Evolutionary conservation across 2,797 vertebrate genomes (phyloP), one percentile per base, ranked within the genome.

Genomic region (Myiotriccus ornatus): DNA sequence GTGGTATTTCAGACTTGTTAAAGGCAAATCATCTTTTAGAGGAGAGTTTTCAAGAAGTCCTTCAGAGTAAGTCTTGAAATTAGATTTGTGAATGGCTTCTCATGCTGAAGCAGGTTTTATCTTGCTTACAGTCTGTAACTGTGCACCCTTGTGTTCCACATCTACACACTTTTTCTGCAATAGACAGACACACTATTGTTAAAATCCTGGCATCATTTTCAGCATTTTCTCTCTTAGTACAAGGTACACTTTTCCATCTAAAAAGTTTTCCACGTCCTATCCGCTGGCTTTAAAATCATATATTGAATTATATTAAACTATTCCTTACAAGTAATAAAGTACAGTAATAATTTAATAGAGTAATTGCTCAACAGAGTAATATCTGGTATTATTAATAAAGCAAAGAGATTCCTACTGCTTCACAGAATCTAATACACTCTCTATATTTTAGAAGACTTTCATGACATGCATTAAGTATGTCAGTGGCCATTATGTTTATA

Each of bases 121-220:
- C 28, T 73, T 78, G 12, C 44, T 80, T 74, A 50, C 1, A 12
- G 7, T 10, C 44, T 68, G 50, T 32, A 64, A 32, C 10, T 46
- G 32, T 39, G 50, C 25, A 56, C 32, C 16, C 28, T 7, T 2
- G 34, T 50, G 67, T 17, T 81, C 62, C 47, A 37, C 34, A 22
- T 17, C n/a, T 35, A 27, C 9, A 11, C 8, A 50, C 3, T 24
- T n/a, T 19, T 35, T 57, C 53, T 79, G 28, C 35, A 60, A 60
- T 7, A 46, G 52, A 44, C 4, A 47, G 56, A 75, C 25, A 23
- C 0, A 0, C 7, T 28, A 3, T 56, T 10, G 1, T 62, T 62
- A 75, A 82, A 68, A 47, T 65, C 62, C 35, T 14, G 28, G 20
- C 20, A 74, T 52, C 24, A 46, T 32, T 70, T 83, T n/a, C 24